Conservation (phyloP, 2,113 vertebrate species). For the Myanophis thanlyinensis region DNA sequence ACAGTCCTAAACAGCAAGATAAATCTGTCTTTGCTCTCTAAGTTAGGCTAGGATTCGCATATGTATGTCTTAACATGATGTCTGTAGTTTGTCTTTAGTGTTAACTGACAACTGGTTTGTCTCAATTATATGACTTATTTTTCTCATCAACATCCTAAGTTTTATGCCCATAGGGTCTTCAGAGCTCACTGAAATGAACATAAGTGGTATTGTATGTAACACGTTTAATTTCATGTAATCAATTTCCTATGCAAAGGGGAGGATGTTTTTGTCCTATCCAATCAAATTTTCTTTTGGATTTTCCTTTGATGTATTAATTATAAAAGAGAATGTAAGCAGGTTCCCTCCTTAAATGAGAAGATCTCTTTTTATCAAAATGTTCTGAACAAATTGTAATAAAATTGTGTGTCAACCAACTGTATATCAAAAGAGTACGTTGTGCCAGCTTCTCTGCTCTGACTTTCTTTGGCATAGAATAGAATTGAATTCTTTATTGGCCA, state of each 20-base stretch:
- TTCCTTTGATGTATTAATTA: neutral
- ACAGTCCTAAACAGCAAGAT: neutral
- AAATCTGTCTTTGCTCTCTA: neutral
- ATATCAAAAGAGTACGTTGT: neutral
- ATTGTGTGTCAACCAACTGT: neutral
- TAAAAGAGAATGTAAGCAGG: neutral
- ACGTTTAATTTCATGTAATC: neutral
- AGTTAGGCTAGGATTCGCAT: neutral
- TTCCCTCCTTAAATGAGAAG: neutral
- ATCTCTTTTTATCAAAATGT: neutral
- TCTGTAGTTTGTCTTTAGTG: neutral
- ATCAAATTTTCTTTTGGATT: neutral
- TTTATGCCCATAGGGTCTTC: neutral
- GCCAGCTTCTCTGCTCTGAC: neutral
- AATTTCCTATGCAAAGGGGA: neutral
- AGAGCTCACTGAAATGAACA: neutral
- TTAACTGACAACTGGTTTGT: neutral
- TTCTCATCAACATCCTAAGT: neutral
- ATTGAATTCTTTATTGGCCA: no score
- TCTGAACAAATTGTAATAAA: neutral
- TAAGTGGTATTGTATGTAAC: neutral
- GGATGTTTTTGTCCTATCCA: neutral
- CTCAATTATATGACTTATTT: neutral
- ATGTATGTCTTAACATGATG: neutral
- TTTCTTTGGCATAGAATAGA: neutral